Evolutionary conservation across 2,797 vertebrate species (phyloP).

Genomic region (Molossus alvarezi): DNA sequence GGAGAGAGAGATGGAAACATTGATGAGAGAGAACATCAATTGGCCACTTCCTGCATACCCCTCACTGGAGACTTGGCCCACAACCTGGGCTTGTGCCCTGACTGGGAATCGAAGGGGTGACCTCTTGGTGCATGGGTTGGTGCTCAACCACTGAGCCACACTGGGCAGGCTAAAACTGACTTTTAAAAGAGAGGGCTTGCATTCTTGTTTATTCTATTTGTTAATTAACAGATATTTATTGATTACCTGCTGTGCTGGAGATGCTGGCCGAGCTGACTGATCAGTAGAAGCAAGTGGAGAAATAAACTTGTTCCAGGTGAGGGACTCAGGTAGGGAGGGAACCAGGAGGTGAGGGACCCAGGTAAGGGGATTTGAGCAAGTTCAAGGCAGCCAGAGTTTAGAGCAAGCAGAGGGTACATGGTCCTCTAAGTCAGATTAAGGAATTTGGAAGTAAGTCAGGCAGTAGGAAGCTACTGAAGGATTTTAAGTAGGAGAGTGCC

Average conservation of each 20-base stretch:
- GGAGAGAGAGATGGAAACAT: too few species aligned
- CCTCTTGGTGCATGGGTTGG: too few species aligned
- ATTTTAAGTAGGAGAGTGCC: background rate
- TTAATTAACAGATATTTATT: slow-evolving; percentile 24
- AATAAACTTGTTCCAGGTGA: background rate
- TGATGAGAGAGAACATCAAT: too few species aligned
- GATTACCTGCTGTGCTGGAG: background rate
- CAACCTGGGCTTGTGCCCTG: too few species aligned
- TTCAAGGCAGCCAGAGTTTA: background rate
- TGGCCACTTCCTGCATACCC: too few species aligned
- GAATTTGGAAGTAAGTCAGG: background rate
- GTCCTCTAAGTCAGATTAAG: background rate
- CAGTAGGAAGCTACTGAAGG: background rate
- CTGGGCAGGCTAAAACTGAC: background rate
- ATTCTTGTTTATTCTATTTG: background rate
- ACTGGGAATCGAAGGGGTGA: too few species aligned
- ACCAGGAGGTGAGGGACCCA: background rate
- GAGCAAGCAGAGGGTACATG: background rate
- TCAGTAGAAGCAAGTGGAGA: background rate
- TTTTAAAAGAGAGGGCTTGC: background rate
- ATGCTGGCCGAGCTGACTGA: background rate
- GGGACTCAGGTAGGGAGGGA: background rate
- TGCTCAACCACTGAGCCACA: too few species aligned
- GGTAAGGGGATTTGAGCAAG: background rate
- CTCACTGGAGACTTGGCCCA: too few species aligned